phyloP scores from a whole-genome alignment of 2,888 invertebrate genomes.

The Syrphus vitripennis region DNA sequence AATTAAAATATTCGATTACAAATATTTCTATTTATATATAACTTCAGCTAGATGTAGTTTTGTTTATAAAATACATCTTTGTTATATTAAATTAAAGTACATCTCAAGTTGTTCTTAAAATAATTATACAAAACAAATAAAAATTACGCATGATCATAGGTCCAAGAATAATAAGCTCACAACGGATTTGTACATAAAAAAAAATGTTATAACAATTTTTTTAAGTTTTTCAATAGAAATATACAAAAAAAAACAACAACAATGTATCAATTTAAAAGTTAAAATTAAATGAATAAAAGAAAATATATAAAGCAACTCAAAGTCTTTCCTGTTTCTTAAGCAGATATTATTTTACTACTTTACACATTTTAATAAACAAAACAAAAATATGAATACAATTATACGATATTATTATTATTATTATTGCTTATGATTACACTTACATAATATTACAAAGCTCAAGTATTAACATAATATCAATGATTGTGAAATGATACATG shows the following conservation, averaged over 20 bases:
- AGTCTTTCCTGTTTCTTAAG: constrained; percentile 40
- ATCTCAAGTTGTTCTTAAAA: constrained; percentile 14
- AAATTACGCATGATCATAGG: constrained; percentile 19
- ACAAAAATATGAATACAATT: constrained; percentile 8
- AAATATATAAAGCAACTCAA: constrained; percentile 3
- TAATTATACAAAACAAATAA: background rate
- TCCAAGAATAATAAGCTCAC: constrained; percentile 42
- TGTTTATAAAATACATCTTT: constrained; percentile 40
- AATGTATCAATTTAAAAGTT: constrained; percentile 22
- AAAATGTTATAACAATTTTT: constrained; percentile 19
- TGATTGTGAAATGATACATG: constrained; percentile 46
- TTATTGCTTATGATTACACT: constrained; percentile 61
- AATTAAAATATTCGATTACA: constrained; percentile 37
- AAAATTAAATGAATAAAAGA: background rate
- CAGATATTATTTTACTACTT: constrained; percentile 28
- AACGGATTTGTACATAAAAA: constrained; percentile 63
- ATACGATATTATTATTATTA: no score
- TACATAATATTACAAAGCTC: constrained; percentile 57
- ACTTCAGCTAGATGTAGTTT: constrained; percentile 55
- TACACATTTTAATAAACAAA: constrained; percentile 12
- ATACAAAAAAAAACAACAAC: background rate
- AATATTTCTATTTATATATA: constrained; percentile 3
- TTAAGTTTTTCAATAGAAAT: constrained; percentile 6
- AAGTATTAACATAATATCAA: constrained; percentile 61
- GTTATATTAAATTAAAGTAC: constrained; percentile 33